Percentiles rank a stretch among this genome's conserved stretches.
These are phyloP conservation scores for Apocrypta bakeri DNA, from an alignment of 1,140 invertebrate species.

Conservation along the genomic window DNA sequence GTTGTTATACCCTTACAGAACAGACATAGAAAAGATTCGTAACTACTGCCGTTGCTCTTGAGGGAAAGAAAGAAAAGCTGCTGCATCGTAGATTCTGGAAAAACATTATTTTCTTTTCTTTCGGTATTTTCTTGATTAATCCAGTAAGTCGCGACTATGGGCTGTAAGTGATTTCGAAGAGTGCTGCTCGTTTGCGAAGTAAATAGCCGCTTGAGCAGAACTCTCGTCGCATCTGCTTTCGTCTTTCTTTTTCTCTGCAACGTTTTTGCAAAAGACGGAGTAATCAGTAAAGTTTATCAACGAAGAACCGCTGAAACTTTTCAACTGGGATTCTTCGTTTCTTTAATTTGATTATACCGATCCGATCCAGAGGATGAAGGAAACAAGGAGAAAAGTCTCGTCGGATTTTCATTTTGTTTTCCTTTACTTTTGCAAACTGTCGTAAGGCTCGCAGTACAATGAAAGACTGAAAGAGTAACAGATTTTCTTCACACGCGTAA, in stretches of 20 bases:
- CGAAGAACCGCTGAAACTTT: neutral
- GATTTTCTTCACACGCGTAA: neutral
- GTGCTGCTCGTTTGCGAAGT: conserved; percentile 40
- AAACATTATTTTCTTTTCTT: conserved; percentile 34
- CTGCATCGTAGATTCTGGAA: neutral
- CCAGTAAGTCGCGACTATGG: conserved; percentile 1
- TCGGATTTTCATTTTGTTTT: conserved; percentile 10
- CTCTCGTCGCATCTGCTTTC: conserved; percentile 8
- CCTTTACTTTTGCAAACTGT: neutral
- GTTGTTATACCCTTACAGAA: neutral
- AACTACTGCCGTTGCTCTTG: neutral
- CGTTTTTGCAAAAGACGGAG: conserved; percentile 20
- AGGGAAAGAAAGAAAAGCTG: conserved; percentile 24
- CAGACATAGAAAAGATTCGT: neutral
- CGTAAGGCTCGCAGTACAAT: neutral
- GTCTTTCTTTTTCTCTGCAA: neutral
- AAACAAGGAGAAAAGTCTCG: neutral
- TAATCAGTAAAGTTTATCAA: conserved; percentile 41
- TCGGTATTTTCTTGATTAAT: conserved; percentile 47
- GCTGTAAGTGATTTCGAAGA: conserved; percentile 45
- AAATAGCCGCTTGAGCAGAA: conserved; percentile 12
- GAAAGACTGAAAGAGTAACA: neutral
- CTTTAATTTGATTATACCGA: conserved; percentile 25
- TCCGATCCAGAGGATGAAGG: neutral
- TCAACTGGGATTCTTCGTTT: conserved; percentile 1